phyloP scores from a whole-genome alignment of 2,797 vertebrate species.

The Momotus momota region DNA sequence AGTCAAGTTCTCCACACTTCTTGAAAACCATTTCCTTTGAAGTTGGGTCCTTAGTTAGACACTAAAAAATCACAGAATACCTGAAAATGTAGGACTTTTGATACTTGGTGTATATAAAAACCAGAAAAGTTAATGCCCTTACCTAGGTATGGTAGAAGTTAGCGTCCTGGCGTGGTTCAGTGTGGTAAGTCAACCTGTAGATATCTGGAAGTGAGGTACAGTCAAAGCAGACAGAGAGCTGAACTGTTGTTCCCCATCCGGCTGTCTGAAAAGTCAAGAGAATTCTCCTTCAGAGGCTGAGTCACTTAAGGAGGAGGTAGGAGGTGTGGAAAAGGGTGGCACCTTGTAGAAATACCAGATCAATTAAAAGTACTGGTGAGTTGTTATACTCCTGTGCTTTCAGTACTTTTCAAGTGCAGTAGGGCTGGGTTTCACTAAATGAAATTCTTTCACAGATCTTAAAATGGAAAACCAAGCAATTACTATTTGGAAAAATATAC shows the following conservation, averaged over 20 bases:
- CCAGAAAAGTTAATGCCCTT: conserved; percentile 2
- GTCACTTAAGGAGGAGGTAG: conserved; percentile 78
- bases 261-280: conserved; percentile 61
- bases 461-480: background rate
- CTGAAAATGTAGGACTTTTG: background rate
- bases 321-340: conserved; percentile 83
- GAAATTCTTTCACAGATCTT: background rate
- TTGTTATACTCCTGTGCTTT: conserved; percentile 4
- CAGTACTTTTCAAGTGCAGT: conserved; percentile 41
- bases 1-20: background rate
- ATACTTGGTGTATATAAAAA: background rate
- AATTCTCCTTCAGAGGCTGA: conserved; percentile 73
- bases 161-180: background rate
- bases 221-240: conserved; percentile 18
- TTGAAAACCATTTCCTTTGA: background rate
- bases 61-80: background rate
- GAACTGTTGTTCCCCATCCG: conserved; percentile 47
- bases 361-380: conserved; percentile 63
- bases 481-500: background rate
- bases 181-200: background rate
- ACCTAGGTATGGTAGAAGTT: conserved; percentile 55
- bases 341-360: conserved; percentile 79
- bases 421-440: conserved; percentile 16
- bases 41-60: background rate
- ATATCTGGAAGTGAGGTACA: conserved; percentile 10